phyloP scores from a whole-genome alignment of 2,888 invertebrate genomes.

The Ophion ellenae region DNA sequence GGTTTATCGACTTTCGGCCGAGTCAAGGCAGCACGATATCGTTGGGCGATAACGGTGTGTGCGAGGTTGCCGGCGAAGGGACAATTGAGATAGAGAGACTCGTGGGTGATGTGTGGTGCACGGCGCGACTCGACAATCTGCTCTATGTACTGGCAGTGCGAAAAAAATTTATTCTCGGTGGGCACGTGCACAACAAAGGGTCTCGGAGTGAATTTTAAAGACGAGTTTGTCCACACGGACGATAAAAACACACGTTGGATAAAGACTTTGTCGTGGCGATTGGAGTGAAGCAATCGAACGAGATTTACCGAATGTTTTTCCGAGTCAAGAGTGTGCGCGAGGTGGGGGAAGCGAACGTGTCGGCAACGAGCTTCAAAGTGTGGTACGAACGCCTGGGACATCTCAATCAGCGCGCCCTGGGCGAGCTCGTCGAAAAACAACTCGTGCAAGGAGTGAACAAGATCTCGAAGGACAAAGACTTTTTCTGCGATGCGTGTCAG shows the following conservation, averaged over 20 bases:
- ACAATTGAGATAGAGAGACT: slow-evolving; percentile 58
- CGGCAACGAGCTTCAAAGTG: slow-evolving; percentile 24
- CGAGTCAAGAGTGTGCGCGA: slow-evolving; percentile 14
- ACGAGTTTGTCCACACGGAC: slow-evolving; percentile 41
- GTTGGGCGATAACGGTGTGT: slow-evolving; percentile 66
- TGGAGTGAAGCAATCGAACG: slow-evolving; percentile 44
- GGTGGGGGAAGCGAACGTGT: slow-evolving; percentile 35
- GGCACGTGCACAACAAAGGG: slow-evolving; percentile 57
- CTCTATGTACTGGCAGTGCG: slow-evolving; percentile 69
- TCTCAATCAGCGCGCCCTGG: slow-evolving; percentile 43
- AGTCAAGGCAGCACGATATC: slow-evolving; percentile 27
- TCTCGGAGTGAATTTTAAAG: slow-evolving; percentile 31
- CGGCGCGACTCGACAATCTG: slow-evolving; percentile 66
- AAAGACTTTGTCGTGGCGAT: slow-evolving; percentile 8
- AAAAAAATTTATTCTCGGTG: slow-evolving; percentile 71
- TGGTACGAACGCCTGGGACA: slow-evolving; percentile 67
- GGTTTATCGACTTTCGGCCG: slow-evolving; percentile 63
- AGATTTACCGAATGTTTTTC: slow-evolving; percentile 49
- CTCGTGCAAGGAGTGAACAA: slow-evolving; percentile 49
- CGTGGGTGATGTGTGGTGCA: slow-evolving; percentile 2
- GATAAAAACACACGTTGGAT: no score
- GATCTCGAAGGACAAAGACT: slow-evolving; percentile 56
- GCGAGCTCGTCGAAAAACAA: slow-evolving; percentile 43
- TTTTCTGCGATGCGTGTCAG: slow-evolving; percentile 65
- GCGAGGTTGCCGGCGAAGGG: slow-evolving; percentile 61